phyloP scores from a whole-genome alignment of 2,888 invertebrate species.

The Litoditis marina region DNA sequence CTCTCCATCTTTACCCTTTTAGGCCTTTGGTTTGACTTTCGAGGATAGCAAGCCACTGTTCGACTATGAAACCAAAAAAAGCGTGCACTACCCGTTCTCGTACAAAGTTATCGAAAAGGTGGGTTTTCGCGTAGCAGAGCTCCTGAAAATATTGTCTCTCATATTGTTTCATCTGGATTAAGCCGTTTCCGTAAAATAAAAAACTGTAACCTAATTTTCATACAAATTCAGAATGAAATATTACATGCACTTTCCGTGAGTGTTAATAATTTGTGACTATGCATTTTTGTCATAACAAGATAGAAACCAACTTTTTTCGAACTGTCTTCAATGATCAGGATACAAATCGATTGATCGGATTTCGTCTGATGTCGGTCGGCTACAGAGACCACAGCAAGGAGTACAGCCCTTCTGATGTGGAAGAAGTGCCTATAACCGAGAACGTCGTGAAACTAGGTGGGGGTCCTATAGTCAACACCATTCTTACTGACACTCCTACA shows the following conservation, averaged over 20 bases:
- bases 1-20: background rate
- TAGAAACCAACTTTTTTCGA: too few relatives aligned
- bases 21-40: conserved; percentile 8
- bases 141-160: too few relatives aligned
- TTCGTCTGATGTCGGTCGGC: conserved; percentile 11
- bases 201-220: too few relatives aligned
- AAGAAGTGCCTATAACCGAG: background rate
- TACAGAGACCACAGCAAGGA: conserved; percentile 5
- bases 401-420: conserved; percentile 3
- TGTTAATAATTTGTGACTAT: too few relatives aligned
- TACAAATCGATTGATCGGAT: background rate
- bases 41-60: conserved; percentile 1
- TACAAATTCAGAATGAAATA: too few relatives aligned
- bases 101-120: conserved; percentile 6
- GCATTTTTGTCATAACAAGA: too few relatives aligned
- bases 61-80: conserved; percentile 9
- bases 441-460: conserved; percentile 6
- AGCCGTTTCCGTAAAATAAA: too few relatives aligned
- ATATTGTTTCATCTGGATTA: too few relatives aligned
- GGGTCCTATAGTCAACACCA: too few relatives aligned
- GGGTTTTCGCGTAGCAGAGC: background rate
- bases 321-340: background rate
- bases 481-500: too few relatives aligned
- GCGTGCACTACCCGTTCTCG: conserved; percentile 14
- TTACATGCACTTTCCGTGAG: too few relatives aligned